Conservation (phyloP, 2,888 invertebrate species). For the Venusia cambrica region DNA sequence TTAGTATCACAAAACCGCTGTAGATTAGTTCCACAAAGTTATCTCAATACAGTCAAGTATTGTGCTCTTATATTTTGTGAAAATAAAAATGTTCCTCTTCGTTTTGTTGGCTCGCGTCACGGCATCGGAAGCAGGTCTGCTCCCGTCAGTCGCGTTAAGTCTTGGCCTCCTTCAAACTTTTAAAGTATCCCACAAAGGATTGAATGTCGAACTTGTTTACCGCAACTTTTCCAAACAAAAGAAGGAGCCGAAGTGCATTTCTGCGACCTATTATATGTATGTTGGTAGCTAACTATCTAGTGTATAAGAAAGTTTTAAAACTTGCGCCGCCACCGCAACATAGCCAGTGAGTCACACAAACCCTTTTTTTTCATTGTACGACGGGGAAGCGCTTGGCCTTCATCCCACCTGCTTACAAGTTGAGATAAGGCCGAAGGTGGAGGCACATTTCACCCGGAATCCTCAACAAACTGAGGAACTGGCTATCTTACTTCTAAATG, state of each 20-base stretch:
- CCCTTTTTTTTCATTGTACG: too few species aligned
- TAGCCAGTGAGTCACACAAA: too few species aligned
- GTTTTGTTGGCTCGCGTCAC: conserved; percentile 32
- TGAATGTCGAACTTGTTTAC: conserved; percentile 73
- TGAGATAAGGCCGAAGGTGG: too few species aligned
- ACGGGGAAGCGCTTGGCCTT: too few species aligned
- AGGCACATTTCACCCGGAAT: too few species aligned
- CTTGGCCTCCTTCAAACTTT: conserved; percentile 55
- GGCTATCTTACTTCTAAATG: too few species aligned
- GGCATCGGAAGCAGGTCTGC: conserved; percentile 33
- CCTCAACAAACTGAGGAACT: too few species aligned
- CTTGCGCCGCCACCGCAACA: too few species aligned
- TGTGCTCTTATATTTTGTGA: conserved; percentile 29
- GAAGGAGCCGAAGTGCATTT: conserved; percentile 58
- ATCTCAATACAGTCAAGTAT: conserved; percentile 23
- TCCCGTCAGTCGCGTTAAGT: conserved; percentile 48
- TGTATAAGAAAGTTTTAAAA: too few species aligned
- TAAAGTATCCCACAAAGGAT: conserved; percentile 71
- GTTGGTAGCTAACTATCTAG: too few species aligned
- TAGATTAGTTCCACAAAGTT: conserved; percentile 18
- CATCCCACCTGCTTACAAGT: too few species aligned
- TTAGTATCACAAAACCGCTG: conserved; percentile 12
- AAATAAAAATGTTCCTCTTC: conserved; percentile 54
- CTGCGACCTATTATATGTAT: conserved; percentile 35
- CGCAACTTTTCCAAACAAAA: conserved; percentile 63